Percentiles rank a stretch among this genome's conserved stretches.
These are phyloP conservation scores for Puma concolor DNA, from an alignment of 2,113 vertebrate genomes.

Conservation along the genomic window DNA sequence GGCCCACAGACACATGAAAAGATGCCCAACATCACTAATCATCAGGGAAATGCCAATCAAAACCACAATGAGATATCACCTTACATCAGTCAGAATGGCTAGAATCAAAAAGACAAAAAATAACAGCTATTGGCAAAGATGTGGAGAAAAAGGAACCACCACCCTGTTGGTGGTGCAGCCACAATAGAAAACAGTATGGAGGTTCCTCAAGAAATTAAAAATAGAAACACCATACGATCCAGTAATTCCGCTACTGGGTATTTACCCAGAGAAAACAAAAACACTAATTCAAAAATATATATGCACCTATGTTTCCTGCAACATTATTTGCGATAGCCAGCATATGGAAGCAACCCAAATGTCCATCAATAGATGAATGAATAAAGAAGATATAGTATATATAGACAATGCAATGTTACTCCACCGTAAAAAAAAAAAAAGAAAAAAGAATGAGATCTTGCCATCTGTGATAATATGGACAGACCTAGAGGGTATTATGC, in stretches of 20 bases:
- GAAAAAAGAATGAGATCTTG: background rate
- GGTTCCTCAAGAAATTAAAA: background rate
- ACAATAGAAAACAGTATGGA: background rate
- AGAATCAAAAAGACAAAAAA: too few species aligned
- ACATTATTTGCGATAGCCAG: background rate
- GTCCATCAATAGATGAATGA: background rate
- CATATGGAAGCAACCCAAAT: background rate
- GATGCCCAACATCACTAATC: too few species aligned
- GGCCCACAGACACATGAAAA: too few species aligned
- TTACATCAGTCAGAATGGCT: too few species aligned
- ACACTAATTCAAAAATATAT: background rate
- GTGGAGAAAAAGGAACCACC: too few species aligned
- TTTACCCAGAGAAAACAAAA: background rate
- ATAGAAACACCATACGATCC: background rate
- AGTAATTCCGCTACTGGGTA: background rate
- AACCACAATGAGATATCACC: too few species aligned
- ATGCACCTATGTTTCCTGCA: background rate
- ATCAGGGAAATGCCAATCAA: too few species aligned
- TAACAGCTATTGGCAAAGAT: too few species aligned
- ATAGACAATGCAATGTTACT: background rate
- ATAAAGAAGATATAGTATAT: background rate
- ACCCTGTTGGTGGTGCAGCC: background rate
- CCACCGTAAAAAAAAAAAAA: background rate
- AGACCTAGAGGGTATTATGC: background rate
- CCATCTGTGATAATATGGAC: background rate